Evolutionary conservation across 2,888 invertebrate species (phyloP), one percentile per base, ranked within the genome.

Genomic region (Smittia aterrima): DNA sequence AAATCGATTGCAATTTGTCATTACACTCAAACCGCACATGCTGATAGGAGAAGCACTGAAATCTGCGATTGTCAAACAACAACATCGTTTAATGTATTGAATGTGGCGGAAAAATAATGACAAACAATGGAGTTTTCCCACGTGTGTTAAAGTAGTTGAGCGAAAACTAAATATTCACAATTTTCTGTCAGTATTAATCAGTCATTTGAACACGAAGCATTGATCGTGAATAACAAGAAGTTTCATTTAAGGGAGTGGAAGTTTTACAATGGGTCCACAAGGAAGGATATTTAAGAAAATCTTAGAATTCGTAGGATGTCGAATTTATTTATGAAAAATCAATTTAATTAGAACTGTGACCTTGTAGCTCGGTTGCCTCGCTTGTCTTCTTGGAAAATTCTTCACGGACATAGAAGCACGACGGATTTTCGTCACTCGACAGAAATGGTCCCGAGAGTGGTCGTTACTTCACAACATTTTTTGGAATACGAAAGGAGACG

Each of bases 341-440:
- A 62, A 67, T 7, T 54, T 25, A 16, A 54, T 20, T 22, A 58
- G 24, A 38, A 7, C 11, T 58, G 20, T 58, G 18, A 47, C n/a
- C 18, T 67, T 73, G 16, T 66, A 78, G 78, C 25, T 77, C n/a
- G 77, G 77, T 22, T 78, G 78, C 41, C 74, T 77, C 32, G 77
- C 77, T 25, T 78, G 78, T 76, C 75, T 78, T 3, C 58, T 77
- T 3, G 75, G 75, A 13, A 78, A 78, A 74, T 62, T 75, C 25
- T 67, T 77, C 27, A 78, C 78, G 0, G 78, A 78, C 75, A 70
- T 75, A 40, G 77, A 78, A 74, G 75, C 78, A 7, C 74, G 77
- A n/a, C 75, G 77, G 22, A 75, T 78, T 7, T 76, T 76, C 7
- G 9, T 76, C 18, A 70, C 76, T n/a, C 77, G 77, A 74, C 78